Evolutionary conservation across 2,797 vertebrate genomes (phyloP), one percentile per base, ranked within the genome.

Genomic region (Cirrhinus molitorella): DNA sequence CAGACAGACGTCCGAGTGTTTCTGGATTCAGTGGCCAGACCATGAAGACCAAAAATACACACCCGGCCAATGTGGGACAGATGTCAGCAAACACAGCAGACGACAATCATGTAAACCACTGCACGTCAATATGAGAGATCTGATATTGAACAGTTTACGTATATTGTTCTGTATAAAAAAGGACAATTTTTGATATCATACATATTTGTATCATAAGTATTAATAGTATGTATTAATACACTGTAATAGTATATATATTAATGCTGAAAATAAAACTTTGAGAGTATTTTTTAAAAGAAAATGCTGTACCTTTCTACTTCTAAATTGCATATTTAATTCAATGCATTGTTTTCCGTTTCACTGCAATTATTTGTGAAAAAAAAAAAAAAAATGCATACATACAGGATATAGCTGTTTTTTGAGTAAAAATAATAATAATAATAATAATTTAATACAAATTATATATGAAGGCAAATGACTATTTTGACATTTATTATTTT

Each of bases 41-140:
- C 79, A 80, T 73, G 75, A 84, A 87, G 76, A 80, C 84, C 86
- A 68, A 78, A 87, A 87, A 87, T 77, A 85, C 17, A 49, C 84
- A 76, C 51, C 16, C 70, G 9, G 40, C 51, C 40, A 57, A 77
- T 66, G 68, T 79, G 65, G 68, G 82, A 84, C 67, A 79, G 68
- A 70, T 75, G 67, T 82, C 82, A 71, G 65, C 66, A 81, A 84
- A 75, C 63, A 81, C 81, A 19, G 76, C 31, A 57, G 66, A 73
- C 53, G 77, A 81, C 85, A 68, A 19, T 68, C 77, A 40, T 55
- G 28, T 45, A 13, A 37, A 84, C 81, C 53, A 57, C 73, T 9
- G 67, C 31, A 34, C 78, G 55, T 59, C 34, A 70, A 70, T 68
- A 67, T 45, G 5, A 57, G 17, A 51, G 28, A 49, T 43, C 74